Percentiles rank a stretch among this genome's conserved stretches.
phyloP scores from a whole-genome alignment of 2,888 invertebrate species.

The Ophonus ardosiacus region DNA sequence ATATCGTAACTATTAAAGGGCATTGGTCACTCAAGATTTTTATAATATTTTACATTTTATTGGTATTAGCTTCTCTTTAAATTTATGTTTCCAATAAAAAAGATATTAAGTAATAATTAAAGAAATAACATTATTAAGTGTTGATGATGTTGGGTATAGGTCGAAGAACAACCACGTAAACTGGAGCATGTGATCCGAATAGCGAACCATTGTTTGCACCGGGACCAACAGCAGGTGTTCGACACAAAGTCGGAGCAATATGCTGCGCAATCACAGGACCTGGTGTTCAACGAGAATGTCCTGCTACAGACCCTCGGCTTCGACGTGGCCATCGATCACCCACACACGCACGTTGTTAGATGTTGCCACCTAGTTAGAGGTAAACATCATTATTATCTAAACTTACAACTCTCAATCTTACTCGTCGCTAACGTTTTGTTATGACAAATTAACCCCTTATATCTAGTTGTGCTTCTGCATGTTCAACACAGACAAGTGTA shows the following conservation, averaged over 20 bases:
- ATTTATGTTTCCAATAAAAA: too few species aligned
- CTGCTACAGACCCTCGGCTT: conserved; percentile 98
- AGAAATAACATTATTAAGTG: too few species aligned
- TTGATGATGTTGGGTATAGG: conserved; percentile 73
- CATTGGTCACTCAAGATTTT: background rate
- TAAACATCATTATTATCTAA: conserved; percentile 72
- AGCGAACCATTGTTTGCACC: conserved; percentile 91
- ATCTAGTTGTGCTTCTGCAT: conserved; percentile 45
- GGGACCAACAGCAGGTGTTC: conserved; percentile 78
- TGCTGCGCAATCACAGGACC: conserved; percentile 90
- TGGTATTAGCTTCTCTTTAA: background rate
- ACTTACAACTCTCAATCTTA: background rate
- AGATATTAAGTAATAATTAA: too few species aligned
- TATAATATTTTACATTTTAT: background rate
- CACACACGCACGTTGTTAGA: conserved; percentile 97
- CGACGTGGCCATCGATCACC: conserved; percentile 98
- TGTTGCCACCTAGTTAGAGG: conserved; percentile 98
- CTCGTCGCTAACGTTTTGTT: conserved; percentile 37
- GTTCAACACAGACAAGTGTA: conserved; percentile 42
- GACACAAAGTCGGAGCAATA: conserved; percentile 88
- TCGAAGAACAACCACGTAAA: conserved; percentile 98
- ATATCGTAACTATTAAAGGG: too few species aligned
- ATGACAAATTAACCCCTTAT: conserved; percentile 40
- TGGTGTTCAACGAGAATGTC: conserved; percentile 98
- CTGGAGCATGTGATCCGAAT: conserved; percentile 97